Conservation (phyloP, 2,797 vertebrate genomes). For the Coregonus sp. region DNA sequence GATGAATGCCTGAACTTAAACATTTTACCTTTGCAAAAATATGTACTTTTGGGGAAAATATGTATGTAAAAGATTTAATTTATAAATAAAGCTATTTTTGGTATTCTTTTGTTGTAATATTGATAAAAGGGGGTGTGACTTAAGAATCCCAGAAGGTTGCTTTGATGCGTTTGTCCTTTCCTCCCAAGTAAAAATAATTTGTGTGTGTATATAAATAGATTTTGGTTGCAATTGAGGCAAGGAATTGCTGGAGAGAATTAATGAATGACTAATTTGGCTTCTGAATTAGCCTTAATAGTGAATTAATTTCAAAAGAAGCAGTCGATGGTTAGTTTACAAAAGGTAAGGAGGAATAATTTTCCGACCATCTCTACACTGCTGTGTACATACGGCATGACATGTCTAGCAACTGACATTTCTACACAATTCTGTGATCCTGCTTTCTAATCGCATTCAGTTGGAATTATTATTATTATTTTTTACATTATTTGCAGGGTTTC, state of each 20-base stretch:
- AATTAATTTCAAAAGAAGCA: slow-evolving; percentile 8
- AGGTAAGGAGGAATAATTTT: slow-evolving; percentile 26
- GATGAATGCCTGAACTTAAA: slow-evolving; percentile 39
- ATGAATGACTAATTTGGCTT: slow-evolving; percentile 6
- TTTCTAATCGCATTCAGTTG: slow-evolving; percentile 34
- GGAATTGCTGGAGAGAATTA: slow-evolving; percentile 3
- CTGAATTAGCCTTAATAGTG: not conserved
- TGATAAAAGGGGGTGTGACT: slow-evolving; percentile 79
- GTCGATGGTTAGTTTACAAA: slow-evolving; percentile 14
- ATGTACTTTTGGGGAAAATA: slow-evolving; percentile 74
- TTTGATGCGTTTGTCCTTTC: slow-evolving; percentile 31
- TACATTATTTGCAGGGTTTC: slow-evolving; percentile 24
- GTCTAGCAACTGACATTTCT: slow-evolving; percentile 18
- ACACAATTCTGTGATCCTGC: slow-evolving; percentile 21
- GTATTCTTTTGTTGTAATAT: slow-evolving; percentile 89
- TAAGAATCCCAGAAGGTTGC: slow-evolving; percentile 25
- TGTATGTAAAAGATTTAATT: slow-evolving; percentile 94
- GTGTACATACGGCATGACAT: slow-evolving; percentile 35
- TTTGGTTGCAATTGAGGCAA: not conserved
- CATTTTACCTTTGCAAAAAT: slow-evolving; percentile 44
- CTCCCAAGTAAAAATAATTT: slow-evolving; percentile 11
- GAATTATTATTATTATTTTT: slow-evolving; percentile 11
- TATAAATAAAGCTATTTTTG: slow-evolving; percentile 99
- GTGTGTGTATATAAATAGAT: slow-evolving; percentile 26
- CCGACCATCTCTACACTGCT: slow-evolving; percentile 17